A percentile compares a stretch with the other conserved stretches of the same genome.
Conservation (phyloP, 2,113 vertebrate genomes). For the Hydrolagus affinis region DNA sequence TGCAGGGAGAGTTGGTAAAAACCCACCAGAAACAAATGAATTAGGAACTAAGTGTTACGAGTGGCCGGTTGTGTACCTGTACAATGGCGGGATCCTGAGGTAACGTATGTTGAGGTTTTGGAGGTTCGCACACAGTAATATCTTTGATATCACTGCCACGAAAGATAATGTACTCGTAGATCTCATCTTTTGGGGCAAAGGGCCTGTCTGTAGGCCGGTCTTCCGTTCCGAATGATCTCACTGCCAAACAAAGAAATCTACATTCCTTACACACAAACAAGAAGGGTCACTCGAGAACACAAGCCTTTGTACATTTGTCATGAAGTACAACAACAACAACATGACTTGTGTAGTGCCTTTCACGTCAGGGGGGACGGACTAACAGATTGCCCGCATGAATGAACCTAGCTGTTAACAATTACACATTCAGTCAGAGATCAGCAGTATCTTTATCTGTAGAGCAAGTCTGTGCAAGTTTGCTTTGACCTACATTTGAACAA, state of each 20-base stretch:
- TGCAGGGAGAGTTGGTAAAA: background rate
- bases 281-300: background rate
- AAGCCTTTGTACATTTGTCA: background rate
- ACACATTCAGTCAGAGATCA: background rate
- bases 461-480: no score
- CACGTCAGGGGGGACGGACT: no score
- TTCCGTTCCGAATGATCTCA: conserved; percentile 88
- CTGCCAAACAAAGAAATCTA: conserved; percentile 46
- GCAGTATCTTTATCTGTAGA: background rate
- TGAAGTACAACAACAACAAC: no score
- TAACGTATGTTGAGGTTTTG: conserved; percentile 74
- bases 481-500: no score
- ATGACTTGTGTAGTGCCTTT: no score
- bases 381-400: background rate
- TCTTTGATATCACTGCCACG: conserved; percentile 93
- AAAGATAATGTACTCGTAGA: conserved; percentile 96
- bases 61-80: conserved; percentile 57
- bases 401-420: background rate
- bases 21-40: background rate
- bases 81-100: conserved; percentile 90
- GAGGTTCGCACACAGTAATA: conserved; percentile 81
- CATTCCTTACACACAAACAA: background rate
- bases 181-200: conserved; percentile 77
- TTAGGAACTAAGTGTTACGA: background rate
- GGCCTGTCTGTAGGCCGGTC: conserved; percentile 85